Conservation (phyloP, 2,113 vertebrate species). For the Urocolius indicus region DNA sequence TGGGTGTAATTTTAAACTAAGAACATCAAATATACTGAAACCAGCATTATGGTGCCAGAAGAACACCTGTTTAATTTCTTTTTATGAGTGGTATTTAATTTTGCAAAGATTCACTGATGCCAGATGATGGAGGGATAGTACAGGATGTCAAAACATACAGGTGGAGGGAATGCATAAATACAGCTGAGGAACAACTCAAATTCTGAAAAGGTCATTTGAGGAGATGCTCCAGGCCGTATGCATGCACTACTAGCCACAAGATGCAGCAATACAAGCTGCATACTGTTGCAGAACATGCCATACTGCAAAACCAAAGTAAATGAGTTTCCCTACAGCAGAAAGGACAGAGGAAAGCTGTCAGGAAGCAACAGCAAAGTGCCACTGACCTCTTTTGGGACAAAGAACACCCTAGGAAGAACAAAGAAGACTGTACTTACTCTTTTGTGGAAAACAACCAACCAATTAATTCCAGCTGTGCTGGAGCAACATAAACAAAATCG, state of each 20-base stretch:
- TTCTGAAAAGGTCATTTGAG: not conserved
- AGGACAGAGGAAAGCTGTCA: not conserved
- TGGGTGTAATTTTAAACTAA: not conserved
- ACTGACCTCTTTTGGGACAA: not conserved
- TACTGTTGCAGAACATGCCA: not conserved
- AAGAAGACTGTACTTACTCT: not conserved
- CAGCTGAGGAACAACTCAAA: not conserved
- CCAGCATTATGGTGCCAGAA: not conserved
- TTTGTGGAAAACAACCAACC: not conserved
- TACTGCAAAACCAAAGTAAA: rapidly evolving
- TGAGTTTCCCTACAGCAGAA: not conserved
- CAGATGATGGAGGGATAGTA: not conserved
- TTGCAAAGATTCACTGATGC: not conserved
- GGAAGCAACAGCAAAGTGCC: not conserved
- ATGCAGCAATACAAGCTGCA: not conserved
- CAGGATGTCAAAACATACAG: not conserved
- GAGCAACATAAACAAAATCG: not conserved
- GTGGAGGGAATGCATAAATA: not conserved
- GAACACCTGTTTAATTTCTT: not conserved
- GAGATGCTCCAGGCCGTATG: not conserved
- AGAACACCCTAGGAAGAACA: not conserved
- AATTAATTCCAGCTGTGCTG: not conserved
- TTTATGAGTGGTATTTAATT: not conserved
- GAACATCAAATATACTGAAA: not conserved
- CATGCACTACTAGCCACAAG: not conserved